A percentile compares a stretch with the other conserved stretches of the same genome.
Conservation (phyloP, 2,113 vertebrate species). For the Prochilodus magdalenae region DNA sequence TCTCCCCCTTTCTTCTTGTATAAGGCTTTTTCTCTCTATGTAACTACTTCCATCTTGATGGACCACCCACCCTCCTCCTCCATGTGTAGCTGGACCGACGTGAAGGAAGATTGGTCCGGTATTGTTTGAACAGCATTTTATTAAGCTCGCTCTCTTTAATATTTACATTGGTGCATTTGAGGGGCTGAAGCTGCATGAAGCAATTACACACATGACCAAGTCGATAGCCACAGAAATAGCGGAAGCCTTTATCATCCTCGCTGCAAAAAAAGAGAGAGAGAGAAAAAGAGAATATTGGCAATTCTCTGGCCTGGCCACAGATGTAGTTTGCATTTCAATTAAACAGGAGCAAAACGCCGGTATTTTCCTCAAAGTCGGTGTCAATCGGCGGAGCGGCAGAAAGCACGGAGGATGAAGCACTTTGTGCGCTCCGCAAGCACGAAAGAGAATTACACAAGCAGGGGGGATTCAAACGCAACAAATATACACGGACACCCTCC, state of each 20-base stretch:
- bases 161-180: slow-evolving; percentile 81
- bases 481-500: slow-evolving; percentile 10
- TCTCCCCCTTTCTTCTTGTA: slow-evolving; percentile 3
- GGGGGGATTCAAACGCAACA: slow-evolving; percentile 22
- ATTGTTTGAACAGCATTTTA: slow-evolving; percentile 83
- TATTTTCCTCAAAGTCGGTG: slow-evolving; percentile 77
- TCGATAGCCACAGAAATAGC: slow-evolving; percentile 75
- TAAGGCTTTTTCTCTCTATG: neutral
- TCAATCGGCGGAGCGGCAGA: slow-evolving; percentile 64
- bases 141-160: slow-evolving; percentile 79
- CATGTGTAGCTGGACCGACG: slow-evolving; percentile 61
- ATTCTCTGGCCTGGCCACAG: slow-evolving; percentile 69
- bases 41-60: slow-evolving; percentile 44
- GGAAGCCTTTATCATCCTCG: slow-evolving; percentile 74
- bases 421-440: slow-evolving; percentile 54
- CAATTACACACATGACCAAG: slow-evolving; percentile 78
- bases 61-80: neutral
- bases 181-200: slow-evolving; percentile 75
- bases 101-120: slow-evolving; percentile 72
- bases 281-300: slow-evolving; percentile 66
- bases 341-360: slow-evolving; percentile 70
- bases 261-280: slow-evolving; percentile 50
- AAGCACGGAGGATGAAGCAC: slow-evolving; percentile 50
- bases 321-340: slow-evolving; percentile 84
- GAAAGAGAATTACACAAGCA: slow-evolving; percentile 43